A percentile compares a stretch with the other conserved stretches of the same genome.
Evolutionary conservation across 2,797 vertebrate species (phyloP).

Genomic region (Pelodytes ibericus): DNA sequence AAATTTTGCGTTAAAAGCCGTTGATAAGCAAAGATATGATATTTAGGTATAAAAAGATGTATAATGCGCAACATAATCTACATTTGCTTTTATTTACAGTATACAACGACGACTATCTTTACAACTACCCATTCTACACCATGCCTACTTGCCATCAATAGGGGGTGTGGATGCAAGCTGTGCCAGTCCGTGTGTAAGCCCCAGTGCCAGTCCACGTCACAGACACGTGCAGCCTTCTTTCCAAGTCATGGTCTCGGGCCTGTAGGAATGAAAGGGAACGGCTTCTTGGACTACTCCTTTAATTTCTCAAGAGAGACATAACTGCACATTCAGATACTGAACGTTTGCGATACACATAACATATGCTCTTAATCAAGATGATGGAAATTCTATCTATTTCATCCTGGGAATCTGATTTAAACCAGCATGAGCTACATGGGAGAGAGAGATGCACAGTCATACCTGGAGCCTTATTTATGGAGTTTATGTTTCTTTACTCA

Average conservation of each 20-base stretch:
- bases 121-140: constrained; percentile 97
- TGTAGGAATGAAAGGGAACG: constrained; percentile 80
- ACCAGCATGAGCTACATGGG: constrained; percentile 66
- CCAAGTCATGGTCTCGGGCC: constrained; percentile 98
- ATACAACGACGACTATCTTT: constrained; percentile 98
- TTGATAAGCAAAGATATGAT: no score
- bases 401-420: constrained; percentile 61
- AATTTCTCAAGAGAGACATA: constrained; percentile 67
- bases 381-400: constrained; percentile 62
- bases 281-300: constrained; percentile 74
- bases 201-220: constrained; percentile 94
- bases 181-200: constrained; percentile 93
- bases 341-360: constrained; percentile 70
- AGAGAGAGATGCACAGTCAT: constrained; percentile 70
- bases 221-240: constrained; percentile 98
- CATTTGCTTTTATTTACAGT: constrained; percentile 71
- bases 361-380: constrained; percentile 68
- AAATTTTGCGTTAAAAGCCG: no score
- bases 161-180: constrained; percentile 98
- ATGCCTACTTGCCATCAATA: constrained; percentile 98
- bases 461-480: constrained; percentile 91
- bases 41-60: no score
- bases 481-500: constrained; percentile 78
- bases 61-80: background rate
- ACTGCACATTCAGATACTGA: constrained; percentile 76